Percentiles rank a stretch among this genome's conserved stretches.
Evolutionary conservation across 2,888 invertebrate species (phyloP).

Genomic region (Volucella bombylans): DNA sequence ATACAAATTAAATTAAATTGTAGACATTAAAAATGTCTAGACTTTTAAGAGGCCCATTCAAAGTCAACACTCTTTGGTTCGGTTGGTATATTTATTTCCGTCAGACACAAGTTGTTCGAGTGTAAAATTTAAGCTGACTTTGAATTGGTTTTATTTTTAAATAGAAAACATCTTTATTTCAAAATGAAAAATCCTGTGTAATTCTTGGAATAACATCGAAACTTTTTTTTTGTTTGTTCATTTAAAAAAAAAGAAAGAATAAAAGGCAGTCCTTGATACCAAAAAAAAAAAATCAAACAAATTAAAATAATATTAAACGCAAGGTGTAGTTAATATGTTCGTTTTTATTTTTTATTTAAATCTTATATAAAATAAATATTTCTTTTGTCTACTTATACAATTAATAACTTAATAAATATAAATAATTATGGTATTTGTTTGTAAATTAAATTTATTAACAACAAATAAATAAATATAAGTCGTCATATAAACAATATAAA

Average conservation of each 20-base stretch:
- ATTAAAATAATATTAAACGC: constrained; percentile 20
- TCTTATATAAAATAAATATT: neutral
- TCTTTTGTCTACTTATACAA: constrained; percentile 40
- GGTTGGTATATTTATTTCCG: neutral
- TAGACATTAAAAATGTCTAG: constrained; percentile 17
- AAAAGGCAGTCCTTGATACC: constrained; percentile 77
- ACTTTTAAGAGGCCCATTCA: constrained; percentile 16
- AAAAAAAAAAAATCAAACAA: constrained; percentile 75
- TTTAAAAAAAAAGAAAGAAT: constrained; percentile 27
- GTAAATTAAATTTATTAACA: constrained; percentile 23
- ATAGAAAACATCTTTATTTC: constrained; percentile 60
- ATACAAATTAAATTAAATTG: constrained; percentile 34
- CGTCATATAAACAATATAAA: constrained; percentile 41
- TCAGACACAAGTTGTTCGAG: constrained; percentile 2
- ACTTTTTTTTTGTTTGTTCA: constrained; percentile 74
- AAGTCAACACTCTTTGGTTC: constrained; percentile 6
- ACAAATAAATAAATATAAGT: constrained; percentile 13
- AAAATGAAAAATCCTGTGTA: constrained; percentile 41
- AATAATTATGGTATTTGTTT: constrained; percentile 37
- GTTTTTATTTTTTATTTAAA: constrained; percentile 34
- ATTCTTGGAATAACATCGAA: constrained; percentile 66
- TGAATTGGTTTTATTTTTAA: constrained; percentile 66
- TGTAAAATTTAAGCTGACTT: constrained; percentile 1
- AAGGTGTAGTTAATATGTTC: constrained; percentile 55
- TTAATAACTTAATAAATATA: constrained; percentile 34